Base-by-base conservation (phyloP, 2,113 vertebrate genomes). In the Benthochromis sp. region DNA sequence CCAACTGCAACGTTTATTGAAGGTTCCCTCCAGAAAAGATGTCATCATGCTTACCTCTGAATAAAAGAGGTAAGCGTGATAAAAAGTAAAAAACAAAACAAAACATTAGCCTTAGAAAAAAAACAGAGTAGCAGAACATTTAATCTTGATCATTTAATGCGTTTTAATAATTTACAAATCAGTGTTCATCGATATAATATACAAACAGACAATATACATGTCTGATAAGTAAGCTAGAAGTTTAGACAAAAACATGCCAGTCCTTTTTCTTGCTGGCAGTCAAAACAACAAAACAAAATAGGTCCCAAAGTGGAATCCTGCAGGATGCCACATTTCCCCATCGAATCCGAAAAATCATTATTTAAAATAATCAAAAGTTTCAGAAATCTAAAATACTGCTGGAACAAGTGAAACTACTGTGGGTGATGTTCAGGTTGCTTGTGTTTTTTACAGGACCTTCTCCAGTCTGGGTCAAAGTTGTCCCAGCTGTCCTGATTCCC, bases 131-230 rank as follows among this genome's bases (percentile, higher is more conserved):
- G 27, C 14, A 31, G 14, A 1, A 31, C 14, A 29, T 59, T 59
- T 57, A 29, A 27, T 29, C 27, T 29, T 29, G 55, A 57, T 57
- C 55, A 27, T 59, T 59, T 31, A 17, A 61, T 61, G 14, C 8
- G 1, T 61, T 61, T 9, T 61, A 61, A 61, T 31, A 61, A 61
- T 31, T 6, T 61, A 31, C 14, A 61, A 61, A 61, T 61, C 27
- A 31, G 8, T 0, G 0, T 31, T 6, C 14, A 31, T 61, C 8
- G 8, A 59, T 59, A 31, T 59, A 59, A 59, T 9, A 9, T 59
- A 9, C 8, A 59, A 59, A 59, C 55, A 31, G 14, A 31, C 8
- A 31, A 59, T 59, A 59, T 16, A 9, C 27, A 16, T 59, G 27
- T 59, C 55, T 59, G 27, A 31, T 59, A 59, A 59, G 55, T 59